phyloP scores from a whole-genome alignment of 2,888 invertebrate species.

The Drosophila monieri region DNA sequence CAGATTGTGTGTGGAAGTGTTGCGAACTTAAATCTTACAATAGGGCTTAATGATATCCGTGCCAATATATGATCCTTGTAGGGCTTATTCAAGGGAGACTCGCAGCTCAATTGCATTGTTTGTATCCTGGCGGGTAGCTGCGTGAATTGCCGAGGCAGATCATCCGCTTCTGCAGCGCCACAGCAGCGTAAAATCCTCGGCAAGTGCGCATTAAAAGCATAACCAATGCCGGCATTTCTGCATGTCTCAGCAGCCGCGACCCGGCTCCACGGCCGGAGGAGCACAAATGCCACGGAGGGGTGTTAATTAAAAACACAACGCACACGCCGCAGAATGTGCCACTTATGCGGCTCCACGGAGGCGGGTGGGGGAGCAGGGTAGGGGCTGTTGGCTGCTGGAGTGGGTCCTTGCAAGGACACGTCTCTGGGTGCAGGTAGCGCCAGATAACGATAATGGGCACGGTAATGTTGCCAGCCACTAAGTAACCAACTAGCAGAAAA shows the following conservation, averaged over 20 bases:
- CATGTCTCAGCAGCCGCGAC: not conserved
- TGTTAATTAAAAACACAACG: slow-evolving; percentile 67
- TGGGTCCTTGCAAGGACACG: not conserved
- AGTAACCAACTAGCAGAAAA: slow-evolving; percentile 67
- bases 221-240: not conserved
- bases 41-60: too few species aligned
- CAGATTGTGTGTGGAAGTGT: too few species aligned
- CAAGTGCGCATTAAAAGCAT: not conserved
- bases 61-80: not conserved
- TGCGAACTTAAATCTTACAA: too few species aligned
- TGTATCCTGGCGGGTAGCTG: not conserved
- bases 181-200: not conserved
- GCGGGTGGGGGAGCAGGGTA: too few species aligned
- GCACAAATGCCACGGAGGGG: slow-evolving; percentile 59
- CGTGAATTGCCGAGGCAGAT: not conserved
- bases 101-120: not conserved
- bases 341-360: not conserved
- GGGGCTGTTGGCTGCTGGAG: too few species aligned
- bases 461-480: slow-evolving; percentile 37
- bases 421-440: slow-evolving; percentile 1
- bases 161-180: not conserved
- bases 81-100: not conserved
- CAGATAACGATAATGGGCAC: slow-evolving; percentile 18
- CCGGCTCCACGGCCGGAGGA: slow-evolving; percentile 2
- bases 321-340: slow-evolving; percentile 15